Evolutionary conservation across 2,888 invertebrate species (phyloP), one percentile per base, ranked within the genome.

Genomic region (Artemia sinica): DNA sequence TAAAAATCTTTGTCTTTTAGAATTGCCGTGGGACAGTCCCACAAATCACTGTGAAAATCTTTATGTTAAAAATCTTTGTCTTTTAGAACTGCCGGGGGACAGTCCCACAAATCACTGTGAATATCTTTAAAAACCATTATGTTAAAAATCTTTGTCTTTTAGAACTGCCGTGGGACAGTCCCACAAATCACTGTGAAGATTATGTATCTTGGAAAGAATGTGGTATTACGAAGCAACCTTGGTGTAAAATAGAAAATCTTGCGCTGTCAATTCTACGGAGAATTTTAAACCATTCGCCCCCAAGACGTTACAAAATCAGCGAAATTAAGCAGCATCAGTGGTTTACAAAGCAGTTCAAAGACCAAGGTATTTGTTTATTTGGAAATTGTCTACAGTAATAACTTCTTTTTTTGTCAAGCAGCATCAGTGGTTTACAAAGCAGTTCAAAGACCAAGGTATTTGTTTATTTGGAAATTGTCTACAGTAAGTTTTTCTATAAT

Each of bases 101-200:
- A 86, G 88, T 76, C 89, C 96, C 8, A 80, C 82, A 70, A 76
- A 78, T 67, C 80, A 81, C 41, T 89, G 88, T 76, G 75, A 78
- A 71, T 89, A 91, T 75, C 18, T 18, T 95, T 18, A 18, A 18
- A 18, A 18, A 18, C 18, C 18, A 1, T 18, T 18, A 18, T 18
- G 18, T 18, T 18, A 18, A 18, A 18, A 18, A 18, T 18, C 18
- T 18, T 18, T 18, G 18, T 70, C 66, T 74, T 78, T 18, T 79
- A 93, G 95, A 96, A 80, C 79, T 97, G 74, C 95, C 97, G 66
- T 97, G 97, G 97, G 89, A 92, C 80, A 86, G 88, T 76, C 89
- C 96, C 8, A 80, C 82, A 70, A 76, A 78, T 67, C 80, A 81
- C 41, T 89, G 88, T 76, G 75, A 78, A 71, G 89, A 91, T 75